A percentile compares a stretch with the other conserved stretches of the same genome.
These are phyloP conservation scores for Pelusios castaneus DNA, from an alignment of 2,113 vertebrate species.

Conservation along the genomic window DNA sequence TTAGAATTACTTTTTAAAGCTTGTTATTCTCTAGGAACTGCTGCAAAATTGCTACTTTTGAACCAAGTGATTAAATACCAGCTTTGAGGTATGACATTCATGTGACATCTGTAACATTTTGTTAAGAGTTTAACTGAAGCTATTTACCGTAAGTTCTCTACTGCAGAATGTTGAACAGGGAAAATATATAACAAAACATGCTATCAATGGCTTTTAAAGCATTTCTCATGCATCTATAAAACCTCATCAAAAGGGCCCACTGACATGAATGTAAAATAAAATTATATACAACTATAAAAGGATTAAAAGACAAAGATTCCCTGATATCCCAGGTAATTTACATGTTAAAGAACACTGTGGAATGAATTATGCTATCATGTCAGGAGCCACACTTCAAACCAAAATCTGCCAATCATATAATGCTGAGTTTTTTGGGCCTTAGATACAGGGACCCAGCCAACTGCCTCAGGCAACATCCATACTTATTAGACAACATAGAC, in stretches of 20 bases:
- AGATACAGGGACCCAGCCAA: conserved; percentile 65
- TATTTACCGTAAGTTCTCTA: conserved; percentile 41
- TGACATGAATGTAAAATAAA: neutral
- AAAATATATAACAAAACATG: conserved; percentile 10
- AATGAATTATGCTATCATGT: conserved; percentile 62
- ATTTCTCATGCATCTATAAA: neutral
- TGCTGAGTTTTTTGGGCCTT: conserved; percentile 66
- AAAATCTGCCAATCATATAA: conserved; percentile 66
- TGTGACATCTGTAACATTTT: conserved; percentile 53
- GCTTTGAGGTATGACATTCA: conserved; percentile 41
- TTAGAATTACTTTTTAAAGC: neutral
- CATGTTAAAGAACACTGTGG: conserved; percentile 36
- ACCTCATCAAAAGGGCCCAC: neutral
- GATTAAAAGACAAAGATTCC: conserved; percentile 13
- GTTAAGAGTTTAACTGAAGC: conserved; percentile 28
- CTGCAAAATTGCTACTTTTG: conserved; percentile 49
- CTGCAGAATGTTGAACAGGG: conserved; percentile 3
- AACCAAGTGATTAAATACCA: conserved; percentile 44
- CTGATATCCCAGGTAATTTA: conserved; percentile 47
- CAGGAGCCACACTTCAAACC: conserved; percentile 55
- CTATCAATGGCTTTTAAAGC: neutral
- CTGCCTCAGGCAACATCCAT: conserved; percentile 73
- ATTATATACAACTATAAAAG: neutral
- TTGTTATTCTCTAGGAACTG: conserved; percentile 7
- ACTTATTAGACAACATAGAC: conserved; percentile 69